Evolutionary conservation across 2,888 invertebrate species (phyloP), one percentile per base, ranked within the genome.

Genomic region (Trissolcus brochymenae): DNA sequence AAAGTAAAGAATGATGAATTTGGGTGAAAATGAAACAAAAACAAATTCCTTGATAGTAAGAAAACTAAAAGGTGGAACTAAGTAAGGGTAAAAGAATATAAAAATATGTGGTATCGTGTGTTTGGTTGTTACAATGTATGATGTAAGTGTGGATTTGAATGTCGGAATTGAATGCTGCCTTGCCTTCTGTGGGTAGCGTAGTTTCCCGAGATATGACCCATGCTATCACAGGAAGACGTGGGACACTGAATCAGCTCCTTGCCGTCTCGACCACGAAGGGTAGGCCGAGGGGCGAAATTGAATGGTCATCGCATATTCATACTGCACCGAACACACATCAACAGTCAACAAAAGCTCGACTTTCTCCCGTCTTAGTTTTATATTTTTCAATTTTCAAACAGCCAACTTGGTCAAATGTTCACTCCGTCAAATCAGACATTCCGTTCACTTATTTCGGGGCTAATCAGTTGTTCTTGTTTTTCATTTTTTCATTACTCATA

Each of bases 171-270:
- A 83, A 84, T 84, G 82, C 82, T 91, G 92, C 91, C 93, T 93
- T 93, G 94, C 94, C 94, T 96, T 91, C 96, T 94, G 91, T 96
- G 96, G 83, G 95, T 94, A 85, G 95, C 93, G 93, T 95, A 96
- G 93, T 95, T 95, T 87, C 95, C 95, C 85, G 95, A 95, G 89
- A 95, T 92, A 92, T 96, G 96, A 87, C 96, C 96, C 90, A 94
- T 93, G 85, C 95, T 95, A 91, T 95, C 95, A 92, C 95, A 96
- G 91, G 91, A 91, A 87, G 91, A 91, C 84, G 94, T 94, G 80
- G 95, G 95, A 89, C 95, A 95, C 91, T 94, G 94, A 90, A 95
- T 92, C 89, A 94, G 92, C 91, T 94, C 94, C 91, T 93, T 93
- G 87, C 92, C 92, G 88, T 93, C 93, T 88, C 93, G 92, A 86